phyloP scores from a whole-genome alignment of 1,140 invertebrate species.

The Megathymus violae region DNA sequence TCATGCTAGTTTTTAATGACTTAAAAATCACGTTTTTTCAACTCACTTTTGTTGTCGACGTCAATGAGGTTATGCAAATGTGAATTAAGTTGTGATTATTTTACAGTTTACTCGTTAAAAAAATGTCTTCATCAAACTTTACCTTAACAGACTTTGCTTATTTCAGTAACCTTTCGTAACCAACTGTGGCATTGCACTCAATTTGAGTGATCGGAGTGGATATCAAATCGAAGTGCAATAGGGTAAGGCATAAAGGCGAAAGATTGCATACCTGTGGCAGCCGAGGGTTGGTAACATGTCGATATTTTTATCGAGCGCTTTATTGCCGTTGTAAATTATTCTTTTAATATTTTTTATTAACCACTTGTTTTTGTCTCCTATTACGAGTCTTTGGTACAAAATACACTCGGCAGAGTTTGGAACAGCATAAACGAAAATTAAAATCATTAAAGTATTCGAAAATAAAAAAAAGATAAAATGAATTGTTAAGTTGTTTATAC shows the following conservation, averaged over 20 bases:
- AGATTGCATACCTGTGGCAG: slow-evolving; percentile 72
- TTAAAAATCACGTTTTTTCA: no score
- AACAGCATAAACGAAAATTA: no score
- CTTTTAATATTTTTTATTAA: not conserved
- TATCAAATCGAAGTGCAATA: slow-evolving; percentile 52
- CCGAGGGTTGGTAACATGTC: slow-evolving; percentile 47
- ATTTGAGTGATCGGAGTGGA: slow-evolving; percentile 42
- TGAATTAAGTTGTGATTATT: no score
- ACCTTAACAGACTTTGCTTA: not conserved
- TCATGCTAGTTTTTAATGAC: no score
- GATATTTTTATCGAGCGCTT: slow-evolving; percentile 31
- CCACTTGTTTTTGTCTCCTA: no score
- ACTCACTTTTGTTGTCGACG: no score
- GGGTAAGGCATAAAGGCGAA: slow-evolving; percentile 55
- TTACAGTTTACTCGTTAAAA: no score
- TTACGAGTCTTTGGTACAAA: no score
- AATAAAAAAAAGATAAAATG: slow-evolving; percentile 38
- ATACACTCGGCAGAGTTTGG: no score
- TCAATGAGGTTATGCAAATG: no score
- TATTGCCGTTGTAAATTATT: not conserved
- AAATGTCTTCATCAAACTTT: no score
- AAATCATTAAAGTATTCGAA: slow-evolving; percentile 19
- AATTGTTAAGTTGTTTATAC: slow-evolving; percentile 31
- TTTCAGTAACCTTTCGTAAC: slow-evolving; percentile 8
- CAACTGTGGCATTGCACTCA: slow-evolving; percentile 29